Conservation (phyloP, 2,113 vertebrate species). For the Mungos mungo region DNA sequence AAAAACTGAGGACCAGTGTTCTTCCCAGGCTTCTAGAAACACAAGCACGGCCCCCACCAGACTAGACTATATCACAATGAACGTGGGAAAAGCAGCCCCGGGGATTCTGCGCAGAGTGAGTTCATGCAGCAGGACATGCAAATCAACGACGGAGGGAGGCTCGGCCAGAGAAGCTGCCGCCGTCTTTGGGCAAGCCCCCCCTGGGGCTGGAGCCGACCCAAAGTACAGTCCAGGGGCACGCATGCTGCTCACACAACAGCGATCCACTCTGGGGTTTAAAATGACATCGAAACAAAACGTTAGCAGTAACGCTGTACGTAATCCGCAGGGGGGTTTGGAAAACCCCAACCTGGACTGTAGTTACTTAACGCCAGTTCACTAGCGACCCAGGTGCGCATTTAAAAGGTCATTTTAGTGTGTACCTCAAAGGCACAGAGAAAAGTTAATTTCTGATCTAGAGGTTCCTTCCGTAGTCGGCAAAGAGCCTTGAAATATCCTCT, state of each 20-base stretch:
- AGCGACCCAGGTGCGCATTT: background rate
- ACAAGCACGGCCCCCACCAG: background rate
- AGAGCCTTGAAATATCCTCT: background rate
- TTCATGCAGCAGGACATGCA: slow-evolving; percentile 85
- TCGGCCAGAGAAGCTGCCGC: slow-evolving; percentile 45
- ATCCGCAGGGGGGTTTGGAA: background rate
- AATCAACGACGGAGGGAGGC: background rate
- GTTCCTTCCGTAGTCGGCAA: background rate
- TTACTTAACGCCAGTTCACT: background rate
- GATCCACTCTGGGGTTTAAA: slow-evolving; percentile 87
- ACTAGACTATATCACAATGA: background rate
- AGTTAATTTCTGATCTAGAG: background rate
- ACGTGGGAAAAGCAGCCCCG: slow-evolving; percentile 76
- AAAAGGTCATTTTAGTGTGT: background rate
- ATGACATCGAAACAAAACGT: slow-evolving; percentile 81
- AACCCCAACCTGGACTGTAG: background rate
- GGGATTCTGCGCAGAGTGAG: background rate
- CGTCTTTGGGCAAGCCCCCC: slow-evolving; percentile 52
- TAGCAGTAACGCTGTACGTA: slow-evolving; percentile 72
- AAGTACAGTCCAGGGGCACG: slow-evolving; percentile 63
- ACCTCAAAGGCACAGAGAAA: background rate
- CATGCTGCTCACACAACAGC: slow-evolving; percentile 91
- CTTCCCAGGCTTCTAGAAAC: background rate
- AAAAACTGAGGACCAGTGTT: background rate
- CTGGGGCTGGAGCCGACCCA: background rate